Base-by-base conservation (phyloP, 2,888 invertebrate genomes). In the Sussaba pulchella region DNA sequence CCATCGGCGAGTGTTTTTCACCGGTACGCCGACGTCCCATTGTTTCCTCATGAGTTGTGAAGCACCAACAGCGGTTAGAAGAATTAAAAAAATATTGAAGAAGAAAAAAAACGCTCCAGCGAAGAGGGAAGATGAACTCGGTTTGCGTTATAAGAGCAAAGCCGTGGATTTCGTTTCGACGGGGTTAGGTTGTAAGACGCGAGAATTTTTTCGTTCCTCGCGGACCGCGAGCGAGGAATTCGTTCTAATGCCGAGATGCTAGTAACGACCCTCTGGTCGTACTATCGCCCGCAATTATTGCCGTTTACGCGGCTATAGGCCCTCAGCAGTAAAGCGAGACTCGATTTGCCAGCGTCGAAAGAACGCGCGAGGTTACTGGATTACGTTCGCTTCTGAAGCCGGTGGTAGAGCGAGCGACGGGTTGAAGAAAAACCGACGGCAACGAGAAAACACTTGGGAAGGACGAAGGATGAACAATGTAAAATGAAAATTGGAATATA, bases 271-370 rank as follows among this genome's bases (percentile, higher is more conserved):
- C 80, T 75, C 81, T 84, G 83, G 31, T 85, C 84, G 83, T 85
- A 81, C 82, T 86, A 87, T 87, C 85, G 84, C 82, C 81, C 83
- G 88, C 88, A 89, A 90, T 90, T 90, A 90, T 88, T 85, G 85
- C 85, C 85, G 85, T 88, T 90, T 88, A 89, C 88, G 83, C 85
- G 83, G 84, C 82, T 82, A 6, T 79, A 75, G 83, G 82, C 82
- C 80, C 78, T 78, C 84, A 79, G 85, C 81, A 84, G 84, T 89
- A 89, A 90, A 87, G 57, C 78, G 43, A 45, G 73, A 73, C 78
- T 84, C 82, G 86, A 88, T 87, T 86, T 85, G 85, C 85, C 77
- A 75, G 81, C 54, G 39, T 57, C 41, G 73, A 79, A 82, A 78
- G 82, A 77, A 82, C 52, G 82, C 19, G 43, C 2, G 21, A 12